Base-by-base conservation (phyloP, 2,797 vertebrate genomes). In the Sciurus carolinensis region DNA sequence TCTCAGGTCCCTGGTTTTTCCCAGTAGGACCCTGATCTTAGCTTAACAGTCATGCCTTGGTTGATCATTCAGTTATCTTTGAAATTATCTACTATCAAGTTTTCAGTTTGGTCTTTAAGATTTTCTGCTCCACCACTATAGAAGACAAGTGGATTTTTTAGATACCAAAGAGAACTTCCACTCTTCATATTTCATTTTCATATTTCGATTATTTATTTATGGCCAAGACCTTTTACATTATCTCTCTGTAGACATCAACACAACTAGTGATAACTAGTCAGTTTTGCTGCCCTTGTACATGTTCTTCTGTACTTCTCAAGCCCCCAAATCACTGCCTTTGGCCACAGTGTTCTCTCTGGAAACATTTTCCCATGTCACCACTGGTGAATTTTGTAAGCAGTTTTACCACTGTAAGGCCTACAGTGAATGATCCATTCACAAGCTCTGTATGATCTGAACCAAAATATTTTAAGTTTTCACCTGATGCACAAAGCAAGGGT, bases 391-490 rank as follows among this genome's bases (percentile, higher is more conserved):
- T 47, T 91, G 82, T 82, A 75, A 91, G 79, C 10, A 50, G 15
- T 64, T 42, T 13, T 69, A 8, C 2, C 88, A 11, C 39, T 91
- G 11, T 57, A 72, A 88, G 24, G 39, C 8, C 54, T 66, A 33
- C 3, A 75, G 4, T 73, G 12, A 76, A 2, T 64, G 24, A 81
- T 44, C 66, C 2, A 44, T 24, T 20, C 3, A 50, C 14, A 33
- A 44, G 8, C 13, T 47, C 52, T 71, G 15, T 36, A 94, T 15
- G 9, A 59, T 88, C 57, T 44, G 26, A 90, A 82, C 15, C 73
- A 89, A 80, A 81, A 85, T 87, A 59, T 67, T 13, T 2, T 42
- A 44, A n/a, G 24, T 85, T 86, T 97, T 79, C 10, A 92, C 28
- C 14, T 47, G 50, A 47, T 77, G 11, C 14, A 80, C 26, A 89